Evolutionary conservation across 2,113 vertebrate genomes (phyloP).

Genomic region (Tinamus guttatus): DNA sequence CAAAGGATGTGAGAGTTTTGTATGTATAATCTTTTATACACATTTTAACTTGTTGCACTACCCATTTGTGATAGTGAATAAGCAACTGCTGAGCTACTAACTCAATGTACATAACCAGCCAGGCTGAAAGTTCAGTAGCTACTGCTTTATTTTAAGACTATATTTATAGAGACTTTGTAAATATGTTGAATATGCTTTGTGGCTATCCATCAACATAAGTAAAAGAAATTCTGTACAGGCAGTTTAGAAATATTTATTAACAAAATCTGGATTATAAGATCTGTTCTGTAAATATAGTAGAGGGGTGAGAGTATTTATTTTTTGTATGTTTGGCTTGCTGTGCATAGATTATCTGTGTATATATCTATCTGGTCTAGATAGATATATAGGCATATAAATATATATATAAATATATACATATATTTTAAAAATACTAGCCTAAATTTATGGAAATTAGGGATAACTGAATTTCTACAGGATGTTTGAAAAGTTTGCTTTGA

Average conservation of each 20-base stretch:
- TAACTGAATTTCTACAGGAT: conserved; percentile 52
- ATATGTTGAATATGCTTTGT: conserved; percentile 84
- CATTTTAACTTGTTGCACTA: conserved; percentile 86
- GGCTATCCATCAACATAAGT: conserved; percentile 85
- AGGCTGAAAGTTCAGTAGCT: conserved; percentile 73
- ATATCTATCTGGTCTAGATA: conserved; percentile 59
- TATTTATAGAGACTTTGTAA: conserved; percentile 85
- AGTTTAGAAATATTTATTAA: conserved; percentile 87
- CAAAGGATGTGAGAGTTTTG: conserved; percentile 88
- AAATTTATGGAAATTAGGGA: conserved; percentile 45
- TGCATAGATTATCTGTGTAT: conserved; percentile 67
- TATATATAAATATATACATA: conserved; percentile 64
- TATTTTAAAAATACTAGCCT: conserved; percentile 75
- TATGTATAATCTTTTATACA: conserved; percentile 91
- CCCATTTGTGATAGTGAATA: conserved; percentile 78
- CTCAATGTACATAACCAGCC: conserved; percentile 76
- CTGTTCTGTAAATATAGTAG: conserved; percentile 81
- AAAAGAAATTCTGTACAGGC: conserved; percentile 70
- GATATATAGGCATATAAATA: conserved; percentile 61
- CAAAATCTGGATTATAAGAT: conserved; percentile 77
- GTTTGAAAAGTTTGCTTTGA: conserved; percentile 57
- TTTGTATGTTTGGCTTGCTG: conserved; percentile 78
- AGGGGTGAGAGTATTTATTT: conserved; percentile 86
- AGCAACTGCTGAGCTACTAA: conserved; percentile 80
- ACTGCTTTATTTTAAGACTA: conserved; percentile 78